Percentiles rank a stretch among this genome's conserved stretches.
Evolutionary conservation across 2,797 vertebrate species (phyloP).

Genomic region (Monodelphis domestica): DNA sequence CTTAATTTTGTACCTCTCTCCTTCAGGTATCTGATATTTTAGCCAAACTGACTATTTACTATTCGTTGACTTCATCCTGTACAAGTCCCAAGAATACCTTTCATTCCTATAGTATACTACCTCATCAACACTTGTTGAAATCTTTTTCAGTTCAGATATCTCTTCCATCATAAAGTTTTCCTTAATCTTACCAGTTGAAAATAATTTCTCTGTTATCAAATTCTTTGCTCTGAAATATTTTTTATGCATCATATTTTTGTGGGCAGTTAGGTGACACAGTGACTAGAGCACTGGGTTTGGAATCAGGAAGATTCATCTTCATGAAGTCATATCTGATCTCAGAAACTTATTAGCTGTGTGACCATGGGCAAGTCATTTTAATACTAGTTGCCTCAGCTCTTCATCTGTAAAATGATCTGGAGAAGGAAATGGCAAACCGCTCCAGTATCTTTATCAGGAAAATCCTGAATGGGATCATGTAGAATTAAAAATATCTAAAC

Average conservation of each 20-base stretch:
- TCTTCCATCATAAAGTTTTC: neutral
- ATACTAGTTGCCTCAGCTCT: too few relatives aligned
- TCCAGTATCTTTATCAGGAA: too few relatives aligned
- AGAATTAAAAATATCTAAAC: too few relatives aligned
- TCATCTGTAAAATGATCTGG: too few relatives aligned
- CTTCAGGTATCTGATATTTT: neutral
- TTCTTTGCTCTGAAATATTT: neutral
- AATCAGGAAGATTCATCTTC: too few relatives aligned
- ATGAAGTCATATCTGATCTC: too few relatives aligned
- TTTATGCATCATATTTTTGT: neutral
- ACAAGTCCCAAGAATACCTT: neutral
- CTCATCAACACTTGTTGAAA: neutral
- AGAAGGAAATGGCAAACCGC: too few relatives aligned
- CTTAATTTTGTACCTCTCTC: neutral
- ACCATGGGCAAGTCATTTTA: too few relatives aligned
- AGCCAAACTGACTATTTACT: neutral
- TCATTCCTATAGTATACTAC: neutral
- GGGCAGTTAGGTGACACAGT: too few relatives aligned
- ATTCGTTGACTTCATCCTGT: neutral
- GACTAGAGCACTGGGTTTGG: too few relatives aligned
- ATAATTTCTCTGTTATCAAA: neutral
- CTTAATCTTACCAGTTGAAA: neutral
- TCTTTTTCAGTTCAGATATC: neutral
- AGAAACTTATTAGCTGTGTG: too few relatives aligned
- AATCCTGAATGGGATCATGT: too few relatives aligned